phyloP scores from a whole-genome alignment of 2,113 vertebrate species.

The Nannospalax galili region DNA sequence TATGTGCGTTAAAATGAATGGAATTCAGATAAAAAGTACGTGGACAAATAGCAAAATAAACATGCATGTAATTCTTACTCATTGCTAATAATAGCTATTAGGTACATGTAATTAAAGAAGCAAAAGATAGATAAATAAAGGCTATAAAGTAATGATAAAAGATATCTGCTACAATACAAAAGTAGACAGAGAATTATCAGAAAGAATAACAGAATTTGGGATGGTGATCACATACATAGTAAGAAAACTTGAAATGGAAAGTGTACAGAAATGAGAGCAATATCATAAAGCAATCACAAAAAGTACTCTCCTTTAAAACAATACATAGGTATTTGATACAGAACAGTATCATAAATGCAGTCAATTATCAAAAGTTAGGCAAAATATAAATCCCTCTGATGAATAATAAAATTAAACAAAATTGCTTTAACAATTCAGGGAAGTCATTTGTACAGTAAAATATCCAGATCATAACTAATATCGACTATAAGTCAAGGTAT shows the following conservation, averaged over 20 bases:
- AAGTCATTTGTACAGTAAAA: not conserved
- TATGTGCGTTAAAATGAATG: not conserved
- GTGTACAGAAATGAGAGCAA: too few relatives aligned
- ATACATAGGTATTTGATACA: not conserved
- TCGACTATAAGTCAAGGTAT: not conserved
- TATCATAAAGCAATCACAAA: too few relatives aligned
- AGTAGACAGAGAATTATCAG: not conserved
- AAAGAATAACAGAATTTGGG: not conserved
- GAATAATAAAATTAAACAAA: not conserved
- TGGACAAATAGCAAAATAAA: not conserved
- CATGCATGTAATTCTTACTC: not conserved
- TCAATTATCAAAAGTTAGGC: not conserved
- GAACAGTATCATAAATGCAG: not conserved
- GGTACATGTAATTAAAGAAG: not conserved
- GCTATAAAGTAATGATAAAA: not conserved
- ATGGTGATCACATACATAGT: not conserved
- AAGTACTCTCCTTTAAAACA: too few relatives aligned
- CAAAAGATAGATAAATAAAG: not conserved
- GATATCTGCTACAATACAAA: not conserved
- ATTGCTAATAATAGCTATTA: not conserved
- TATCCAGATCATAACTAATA: not conserved
- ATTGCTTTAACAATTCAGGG: not conserved
- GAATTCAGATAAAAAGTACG: not conserved
- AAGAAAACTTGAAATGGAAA: not conserved
- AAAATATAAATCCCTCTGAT: not conserved